Conservation (phyloP, 2,888 invertebrate species). For the Cephus nigrinus region DNA sequence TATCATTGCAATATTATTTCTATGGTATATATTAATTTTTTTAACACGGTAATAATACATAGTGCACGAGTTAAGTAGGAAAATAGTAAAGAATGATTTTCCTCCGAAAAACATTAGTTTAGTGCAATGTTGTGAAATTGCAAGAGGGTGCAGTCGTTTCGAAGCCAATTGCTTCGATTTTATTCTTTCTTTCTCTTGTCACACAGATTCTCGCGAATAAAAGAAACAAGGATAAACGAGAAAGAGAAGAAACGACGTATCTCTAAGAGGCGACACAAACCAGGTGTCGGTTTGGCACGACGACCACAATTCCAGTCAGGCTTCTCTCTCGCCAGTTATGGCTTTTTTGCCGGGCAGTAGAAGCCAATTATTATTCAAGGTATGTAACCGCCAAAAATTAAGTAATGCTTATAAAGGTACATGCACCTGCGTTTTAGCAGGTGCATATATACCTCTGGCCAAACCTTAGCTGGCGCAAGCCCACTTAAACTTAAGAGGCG, state of each 20-base stretch:
- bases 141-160: not conserved
- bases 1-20: not conserved
- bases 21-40: not conserved
- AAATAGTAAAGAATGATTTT: not conserved
- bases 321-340: slow-evolving; percentile 13
- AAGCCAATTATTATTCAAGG: slow-evolving; percentile 45
- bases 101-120: not conserved
- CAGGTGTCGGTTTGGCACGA: slow-evolving; percentile 26
- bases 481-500: slow-evolving; percentile 29
- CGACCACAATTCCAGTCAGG: slow-evolving; percentile 3
- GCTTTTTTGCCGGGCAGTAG: slow-evolving; percentile 14
- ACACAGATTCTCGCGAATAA: not conserved
- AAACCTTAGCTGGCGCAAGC: slow-evolving; percentile 19
- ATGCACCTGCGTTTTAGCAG: slow-evolving; percentile 49
- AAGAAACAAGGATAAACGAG: not conserved
- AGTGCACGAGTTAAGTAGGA: not conserved
- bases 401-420: slow-evolving; percentile 45
- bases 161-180: not conserved
- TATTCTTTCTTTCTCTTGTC: not conserved
- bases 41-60: not conserved
- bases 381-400: slow-evolving; percentile 49
- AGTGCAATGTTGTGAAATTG: not conserved
- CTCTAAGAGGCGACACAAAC: slow-evolving; percentile 12
- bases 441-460: slow-evolving; percentile 33
- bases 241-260: not conserved